Evolutionary conservation across 2,113 vertebrate species (phyloP), one percentile per base, ranked within the genome.

Genomic region (Corythornis madagascariensis): DNA sequence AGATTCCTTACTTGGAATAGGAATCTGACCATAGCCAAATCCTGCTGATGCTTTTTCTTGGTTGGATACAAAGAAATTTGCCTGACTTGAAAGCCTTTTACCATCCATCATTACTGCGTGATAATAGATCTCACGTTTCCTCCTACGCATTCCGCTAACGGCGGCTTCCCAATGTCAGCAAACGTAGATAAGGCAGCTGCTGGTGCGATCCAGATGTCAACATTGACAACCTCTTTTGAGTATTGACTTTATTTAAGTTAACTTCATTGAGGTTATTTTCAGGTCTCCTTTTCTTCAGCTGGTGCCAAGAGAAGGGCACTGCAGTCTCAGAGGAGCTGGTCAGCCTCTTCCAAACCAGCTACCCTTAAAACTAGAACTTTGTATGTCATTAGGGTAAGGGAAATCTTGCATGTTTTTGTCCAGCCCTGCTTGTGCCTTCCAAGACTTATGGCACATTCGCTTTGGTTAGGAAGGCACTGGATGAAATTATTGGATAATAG

Each of bases 361-460:
- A 66, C 35, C 29, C 18, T 55, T 45, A 59, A 35, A 66, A 80
- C 28, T 2, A 43, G 31, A 65, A 43, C 6, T 64, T 16, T 38
- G 16, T 47, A 8, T 55, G 40, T 45, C 11, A 1, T 21, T 21
- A 60, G 43, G 20, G 22, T 10, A 6, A 22, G 57, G 79, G 16
- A 50, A 25, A 48, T 11, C 61, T 48, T 14, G 4, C 3, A 52
- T 28, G 16, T 6, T 33, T 74, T 17, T 40, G 0, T 25, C 52
- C 48, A 71, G 25, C 53, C 43, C 64, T 61, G 11, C 16, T 66
- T 47, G 53, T 38, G 35, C 43, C 18, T 2, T 33, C 28, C 16
- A 22, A 16, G 67, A 6, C 2, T 73, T 24, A 0, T 0, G 11
- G 24, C 57, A 8, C 3, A 0, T 35, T 76, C 5, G 0, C 35